Conservation (phyloP, 2,888 invertebrate species). For the Eumacrocentrus americanus region DNA sequence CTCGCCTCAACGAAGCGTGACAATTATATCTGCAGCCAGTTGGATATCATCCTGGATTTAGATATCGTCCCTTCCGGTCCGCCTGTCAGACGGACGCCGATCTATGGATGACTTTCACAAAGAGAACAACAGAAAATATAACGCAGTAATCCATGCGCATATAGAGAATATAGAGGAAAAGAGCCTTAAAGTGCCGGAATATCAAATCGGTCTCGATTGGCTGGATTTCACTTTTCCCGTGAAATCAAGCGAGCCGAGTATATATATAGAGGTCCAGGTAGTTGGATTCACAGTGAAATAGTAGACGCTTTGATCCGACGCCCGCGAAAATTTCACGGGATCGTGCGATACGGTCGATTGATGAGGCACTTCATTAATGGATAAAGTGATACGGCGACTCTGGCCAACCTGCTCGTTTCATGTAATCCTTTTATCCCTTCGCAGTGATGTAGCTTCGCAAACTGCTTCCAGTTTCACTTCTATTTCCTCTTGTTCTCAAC, state of each 20-base stretch:
- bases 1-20: slow-evolving; percentile 27
- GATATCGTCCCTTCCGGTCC: slow-evolving; percentile 34
- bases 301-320: slow-evolving; percentile 19
- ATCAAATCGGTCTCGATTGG: slow-evolving; percentile 3
- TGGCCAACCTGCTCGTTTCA: slow-evolving; percentile 12
- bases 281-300: slow-evolving; percentile 18
- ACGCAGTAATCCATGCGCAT: neutral
- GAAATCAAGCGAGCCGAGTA: neutral
- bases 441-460: slow-evolving; percentile 27
- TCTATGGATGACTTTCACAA: too few relatives aligned
- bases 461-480: slow-evolving; percentile 35
- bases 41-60: slow-evolving; percentile 36
- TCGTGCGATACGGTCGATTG: slow-evolving; percentile 40
- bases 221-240: slow-evolving; percentile 13
- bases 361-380: slow-evolving; percentile 48
- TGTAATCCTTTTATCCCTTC: slow-evolving; percentile 18
- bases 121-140: neutral
- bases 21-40: slow-evolving; percentile 33
- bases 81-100: too few relatives aligned
- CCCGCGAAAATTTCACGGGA: slow-evolving; percentile 15
- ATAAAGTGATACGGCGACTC: slow-evolving; percentile 40
- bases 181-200: neutral
- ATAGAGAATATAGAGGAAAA: neutral
- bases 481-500: slow-evolving; percentile 1
- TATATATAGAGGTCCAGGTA: neutral